Evolutionary conservation across 2,888 invertebrate genomes (phyloP), one percentile per base, ranked within the genome.

Genomic region (Herminia tarsipennalis): DNA sequence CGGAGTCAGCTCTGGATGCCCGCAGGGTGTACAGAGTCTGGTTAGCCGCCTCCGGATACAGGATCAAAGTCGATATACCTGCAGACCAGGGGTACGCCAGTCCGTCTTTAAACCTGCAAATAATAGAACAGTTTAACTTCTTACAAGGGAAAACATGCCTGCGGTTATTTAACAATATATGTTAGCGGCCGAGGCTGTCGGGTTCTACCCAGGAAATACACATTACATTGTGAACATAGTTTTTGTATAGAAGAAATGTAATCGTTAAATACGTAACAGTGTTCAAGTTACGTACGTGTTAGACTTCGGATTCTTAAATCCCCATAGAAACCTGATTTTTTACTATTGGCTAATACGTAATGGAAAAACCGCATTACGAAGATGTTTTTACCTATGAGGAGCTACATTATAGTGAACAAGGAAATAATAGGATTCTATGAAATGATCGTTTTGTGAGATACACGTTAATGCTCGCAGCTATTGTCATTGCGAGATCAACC

Each of bases 21-120:
- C 89, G 88, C 61, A 93, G 92, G 16, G 95, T 94, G 88, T 95
- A 95, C 66, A 96, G 92, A 36, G 96, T 96, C 86, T 96, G 96
- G 85, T 96, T 96, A 48, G 94, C 94, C 37, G 94, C 95, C 82
- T 95, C 95, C 0, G 96, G 95, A 76, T 95, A 95, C 63, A 96
- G 85, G 73, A 96, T 95, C 70, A 96, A 90, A 66, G 93, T 94
- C 21, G 95, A 95, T 36, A 94, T 93, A 28, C 93, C 94, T 25
- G 94, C 92, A 2, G 95, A 93, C 96, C 96, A 96, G 0, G 96
- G 96, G 78, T 96, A 96, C 9, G 94, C 92, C 38, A 93, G 92
- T 34, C 93, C 94, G 73, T 95, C 95, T 86, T 96, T 96, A 76
- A 94, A 95, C 96, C 96, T 96, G 92, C 1, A 62, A 62, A 18